phyloP scores from a whole-genome alignment of 2,888 invertebrate species.

The Onchidella celtica region DNA sequence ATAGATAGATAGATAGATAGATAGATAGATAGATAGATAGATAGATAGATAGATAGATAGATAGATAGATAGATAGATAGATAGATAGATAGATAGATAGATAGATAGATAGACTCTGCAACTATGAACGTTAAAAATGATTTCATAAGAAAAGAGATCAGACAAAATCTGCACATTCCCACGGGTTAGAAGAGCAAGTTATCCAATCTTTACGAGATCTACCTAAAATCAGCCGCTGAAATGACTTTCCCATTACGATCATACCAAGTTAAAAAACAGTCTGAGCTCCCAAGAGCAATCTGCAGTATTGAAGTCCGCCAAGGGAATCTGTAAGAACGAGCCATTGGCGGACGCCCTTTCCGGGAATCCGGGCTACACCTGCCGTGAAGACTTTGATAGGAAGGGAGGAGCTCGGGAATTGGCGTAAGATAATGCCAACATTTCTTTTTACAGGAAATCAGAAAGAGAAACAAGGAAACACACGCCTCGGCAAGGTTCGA shows the following conservation, averaged over 20 bases:
- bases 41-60: neutral
- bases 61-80: neutral
- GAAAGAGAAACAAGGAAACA: neutral
- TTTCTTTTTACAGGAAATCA: slow-evolving; percentile 16
- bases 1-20: neutral
- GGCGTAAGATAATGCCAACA: slow-evolving; percentile 23
- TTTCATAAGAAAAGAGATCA: no score
- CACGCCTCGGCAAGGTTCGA: neutral
- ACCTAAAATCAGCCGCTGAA: no score
- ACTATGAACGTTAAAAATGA: neutral
- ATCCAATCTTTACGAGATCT: no score
- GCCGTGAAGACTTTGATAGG: neutral
- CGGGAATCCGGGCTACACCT: no score
- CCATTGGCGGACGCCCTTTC: neutral
- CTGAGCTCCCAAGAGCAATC: neutral
- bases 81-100: slow-evolving; percentile 1
- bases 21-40: neutral
- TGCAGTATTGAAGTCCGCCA: neutral
- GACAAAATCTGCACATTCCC: no score
- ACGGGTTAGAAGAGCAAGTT: no score
- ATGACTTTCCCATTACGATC: no score
- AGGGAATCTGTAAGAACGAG: neutral
- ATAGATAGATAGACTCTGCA: no score
- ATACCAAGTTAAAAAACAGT: neutral
- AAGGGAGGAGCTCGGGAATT: neutral